Evolutionary conservation across 2,797 vertebrate genomes (phyloP).

Genomic region (Falco columbarius): DNA sequence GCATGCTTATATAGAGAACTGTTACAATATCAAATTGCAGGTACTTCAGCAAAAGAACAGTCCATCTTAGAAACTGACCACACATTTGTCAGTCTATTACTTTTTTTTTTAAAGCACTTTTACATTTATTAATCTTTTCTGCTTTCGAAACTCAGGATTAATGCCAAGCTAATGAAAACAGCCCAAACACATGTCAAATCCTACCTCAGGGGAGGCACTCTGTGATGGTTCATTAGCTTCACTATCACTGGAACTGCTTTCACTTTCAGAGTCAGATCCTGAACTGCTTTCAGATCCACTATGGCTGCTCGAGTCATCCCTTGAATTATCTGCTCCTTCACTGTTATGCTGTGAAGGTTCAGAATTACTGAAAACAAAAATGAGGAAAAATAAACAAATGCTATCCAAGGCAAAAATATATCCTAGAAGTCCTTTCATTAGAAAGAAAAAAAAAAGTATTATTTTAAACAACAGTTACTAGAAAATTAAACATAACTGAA

Average conservation of each 20-base stretch:
- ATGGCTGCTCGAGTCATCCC: slow-evolving; percentile 97
- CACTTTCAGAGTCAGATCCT: slow-evolving; percentile 96
- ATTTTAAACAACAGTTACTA: background rate
- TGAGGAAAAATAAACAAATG: background rate
- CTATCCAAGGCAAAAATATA: background rate
- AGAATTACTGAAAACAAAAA: slow-evolving; percentile 75
- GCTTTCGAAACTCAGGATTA: background rate
- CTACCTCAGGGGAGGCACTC: slow-evolving; percentile 91
- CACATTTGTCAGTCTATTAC: rapidly evolving
- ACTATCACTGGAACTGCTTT: slow-evolving; percentile 97
- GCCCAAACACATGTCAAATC: background rate
- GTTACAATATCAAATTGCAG: background rate
- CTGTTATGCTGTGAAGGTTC: slow-evolving; percentile 88
- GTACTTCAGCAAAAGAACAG: background rate
- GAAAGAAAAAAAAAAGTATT: background rate
- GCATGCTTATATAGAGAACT: background rate
- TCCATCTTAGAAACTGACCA: background rate
- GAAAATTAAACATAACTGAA: background rate
- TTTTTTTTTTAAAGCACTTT: rapidly evolving
- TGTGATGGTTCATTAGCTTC: slow-evolving; percentile 94
- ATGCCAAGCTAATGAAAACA: background rate
- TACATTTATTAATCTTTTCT: rapidly evolving
- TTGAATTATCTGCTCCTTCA: slow-evolving; percentile 91
- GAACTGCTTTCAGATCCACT: slow-evolving; percentile 98
- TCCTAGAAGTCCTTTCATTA: background rate